Percentiles rank a stretch among this genome's conserved stretches.
These are phyloP conservation scores for Hylaeus anthracinus DNA, from an alignment of 1,140 invertebrate genomes.

Conservation along the genomic window DNA sequence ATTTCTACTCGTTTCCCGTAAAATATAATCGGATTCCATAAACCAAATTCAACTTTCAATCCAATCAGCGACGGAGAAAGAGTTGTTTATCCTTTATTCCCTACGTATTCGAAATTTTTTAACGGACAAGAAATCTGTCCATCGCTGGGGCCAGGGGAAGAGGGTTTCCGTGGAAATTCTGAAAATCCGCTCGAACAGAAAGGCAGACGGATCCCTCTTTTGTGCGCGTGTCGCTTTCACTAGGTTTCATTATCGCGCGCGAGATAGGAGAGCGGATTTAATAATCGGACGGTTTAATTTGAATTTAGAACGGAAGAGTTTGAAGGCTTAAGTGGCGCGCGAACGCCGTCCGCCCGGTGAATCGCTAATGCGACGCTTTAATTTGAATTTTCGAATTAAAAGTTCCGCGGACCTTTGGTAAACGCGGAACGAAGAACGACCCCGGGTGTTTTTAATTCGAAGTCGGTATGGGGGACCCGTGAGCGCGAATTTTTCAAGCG, in stretches of 20 bases:
- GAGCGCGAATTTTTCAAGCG: not conserved
- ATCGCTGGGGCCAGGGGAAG: not conserved
- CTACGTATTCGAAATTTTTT: too few species aligned
- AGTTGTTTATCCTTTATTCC: too few species aligned
- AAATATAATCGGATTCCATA: too few species aligned
- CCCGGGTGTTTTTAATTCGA: constrained; percentile 10
- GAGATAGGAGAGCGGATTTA: constrained; percentile 18
- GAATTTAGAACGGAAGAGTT: constrained; percentile 44
- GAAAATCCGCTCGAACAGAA: not conserved
- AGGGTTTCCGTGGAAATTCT: not conserved
- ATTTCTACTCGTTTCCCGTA: too few species aligned
- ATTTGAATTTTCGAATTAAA: constrained; percentile 33
- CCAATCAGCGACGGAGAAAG: too few species aligned
- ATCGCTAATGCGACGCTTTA: constrained; percentile 39
- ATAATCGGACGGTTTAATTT: constrained; percentile 44
- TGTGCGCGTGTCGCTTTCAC: constrained; percentile 34
- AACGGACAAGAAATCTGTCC: too few species aligned
- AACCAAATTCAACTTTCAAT: too few species aligned
- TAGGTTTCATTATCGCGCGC: constrained; percentile 31
- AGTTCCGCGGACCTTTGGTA: not conserved
- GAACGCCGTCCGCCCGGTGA: constrained; percentile 2
- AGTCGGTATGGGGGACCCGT: not conserved
- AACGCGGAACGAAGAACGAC: not conserved
- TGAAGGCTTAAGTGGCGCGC: constrained; percentile 4
- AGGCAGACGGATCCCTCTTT: not conserved